Percentiles rank a stretch among this genome's conserved stretches.
phyloP scores from a whole-genome alignment of 2,888 invertebrate genomes.

The Masnerella sp. region DNA sequence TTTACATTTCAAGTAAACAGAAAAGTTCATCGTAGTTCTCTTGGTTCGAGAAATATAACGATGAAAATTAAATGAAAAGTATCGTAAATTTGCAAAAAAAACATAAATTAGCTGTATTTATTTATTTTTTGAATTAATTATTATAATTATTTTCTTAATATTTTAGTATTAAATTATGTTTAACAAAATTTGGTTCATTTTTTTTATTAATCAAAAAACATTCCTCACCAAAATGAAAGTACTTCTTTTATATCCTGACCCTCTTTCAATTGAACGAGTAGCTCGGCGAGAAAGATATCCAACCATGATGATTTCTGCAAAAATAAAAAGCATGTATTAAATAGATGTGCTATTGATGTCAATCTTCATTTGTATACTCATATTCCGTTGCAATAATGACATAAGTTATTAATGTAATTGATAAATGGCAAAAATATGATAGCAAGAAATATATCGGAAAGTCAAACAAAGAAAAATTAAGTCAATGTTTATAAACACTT shows the following conservation, averaged over 20 bases:
- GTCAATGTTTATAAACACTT: too few species aligned
- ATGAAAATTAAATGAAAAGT: too few species aligned
- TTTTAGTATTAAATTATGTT: too few species aligned
- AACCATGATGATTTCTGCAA: slow-evolving; percentile 83
- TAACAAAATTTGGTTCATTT: too few species aligned
- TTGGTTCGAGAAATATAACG: too few species aligned
- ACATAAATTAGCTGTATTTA: too few species aligned
- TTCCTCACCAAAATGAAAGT: slow-evolving; percentile 81
- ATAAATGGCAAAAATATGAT: slow-evolving; percentile 21
- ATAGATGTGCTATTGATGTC: slow-evolving; percentile 17
- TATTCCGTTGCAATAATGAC: slow-evolving; percentile 8
- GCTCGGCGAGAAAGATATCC: slow-evolving; percentile 82
- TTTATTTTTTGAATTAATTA: too few species aligned
- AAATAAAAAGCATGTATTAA: slow-evolving; percentile 46
- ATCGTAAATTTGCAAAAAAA: too few species aligned
- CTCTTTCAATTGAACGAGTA: slow-evolving; percentile 80
- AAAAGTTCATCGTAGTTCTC: too few species aligned
- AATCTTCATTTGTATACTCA: slow-evolving; percentile 21
- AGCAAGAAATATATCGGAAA: slow-evolving; percentile 13
- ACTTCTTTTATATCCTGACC: slow-evolving; percentile 80
- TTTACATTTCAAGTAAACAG: too few species aligned
- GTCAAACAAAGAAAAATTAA: slow-evolving; percentile 2
- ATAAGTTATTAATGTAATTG: slow-evolving; percentile 7
- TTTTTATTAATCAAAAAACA: slow-evolving; percentile 25
- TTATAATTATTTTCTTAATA: too few species aligned